Evolutionary conservation across 1,140 invertebrate genomes (phyloP).

Genomic region (Drosophila ambigua): DNA sequence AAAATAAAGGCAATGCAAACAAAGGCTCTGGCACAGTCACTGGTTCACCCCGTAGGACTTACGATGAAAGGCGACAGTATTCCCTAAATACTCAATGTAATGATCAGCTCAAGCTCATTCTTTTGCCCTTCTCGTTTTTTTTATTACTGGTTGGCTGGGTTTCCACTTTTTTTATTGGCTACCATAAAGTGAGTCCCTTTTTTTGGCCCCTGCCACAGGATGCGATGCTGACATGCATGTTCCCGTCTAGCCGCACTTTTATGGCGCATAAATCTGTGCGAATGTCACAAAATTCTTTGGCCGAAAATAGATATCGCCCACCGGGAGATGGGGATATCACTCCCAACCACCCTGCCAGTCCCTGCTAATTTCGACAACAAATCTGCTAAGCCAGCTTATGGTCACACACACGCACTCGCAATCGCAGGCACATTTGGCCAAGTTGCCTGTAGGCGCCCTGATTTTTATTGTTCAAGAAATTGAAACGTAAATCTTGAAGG

Average conservation of each 20-base stretch:
- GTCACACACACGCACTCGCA: slow-evolving; percentile 18
- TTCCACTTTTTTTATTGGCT: slow-evolving; percentile 48
- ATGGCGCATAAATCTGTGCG: slow-evolving; percentile 69
- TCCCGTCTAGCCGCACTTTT: slow-evolving; percentile 63
- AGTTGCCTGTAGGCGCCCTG: slow-evolving; percentile 20
- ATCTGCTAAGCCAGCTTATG: slow-evolving; percentile 53
- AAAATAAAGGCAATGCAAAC: slow-evolving; percentile 30
- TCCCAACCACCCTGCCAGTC: slow-evolving; percentile 1
- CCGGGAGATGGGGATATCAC: background rate
- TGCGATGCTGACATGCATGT: slow-evolving; percentile 19
- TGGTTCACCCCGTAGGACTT: slow-evolving; percentile 15
- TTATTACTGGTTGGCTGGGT: slow-evolving; percentile 30
- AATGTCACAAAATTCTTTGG: slow-evolving; percentile 55
- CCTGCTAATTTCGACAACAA: slow-evolving; percentile 55
- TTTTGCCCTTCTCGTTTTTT: background rate
- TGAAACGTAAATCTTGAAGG: slow-evolving; percentile 57
- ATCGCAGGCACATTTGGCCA: background rate
- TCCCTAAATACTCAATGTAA: slow-evolving; percentile 6
- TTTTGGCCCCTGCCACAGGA: background rate
- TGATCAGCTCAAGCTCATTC: slow-evolving; percentile 9
- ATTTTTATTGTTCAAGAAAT: slow-evolving; percentile 51
- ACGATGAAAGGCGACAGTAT: slow-evolving; percentile 17
- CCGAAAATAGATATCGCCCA: slow-evolving; percentile 49
- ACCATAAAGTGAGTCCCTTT: slow-evolving; percentile 52
- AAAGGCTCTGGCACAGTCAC: slow-evolving; percentile 20